Base-by-base conservation (phyloP, 2,888 invertebrate genomes). In the Imbricaverruca yamaguchii region DNA sequence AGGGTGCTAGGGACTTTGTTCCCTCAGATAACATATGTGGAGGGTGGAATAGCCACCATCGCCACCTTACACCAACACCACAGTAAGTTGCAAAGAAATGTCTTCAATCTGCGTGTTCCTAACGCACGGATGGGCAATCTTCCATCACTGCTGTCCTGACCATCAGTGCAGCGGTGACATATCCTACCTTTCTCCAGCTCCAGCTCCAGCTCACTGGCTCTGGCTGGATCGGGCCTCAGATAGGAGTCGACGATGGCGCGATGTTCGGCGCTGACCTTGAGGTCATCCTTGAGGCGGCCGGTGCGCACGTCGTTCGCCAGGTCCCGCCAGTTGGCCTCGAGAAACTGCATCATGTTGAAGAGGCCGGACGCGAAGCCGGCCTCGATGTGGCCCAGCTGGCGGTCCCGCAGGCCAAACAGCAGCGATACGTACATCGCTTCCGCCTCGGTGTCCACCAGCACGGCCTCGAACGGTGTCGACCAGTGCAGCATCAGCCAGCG, bases 311-410 rank as follows among this genome's bases (percentile, higher is more conserved):
- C 87, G 21, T 82, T 81, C 6, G 85, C 84, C 39, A 87, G 81
- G 21, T 84, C 83, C 23, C 83, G 81, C 84, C 85, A 85, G 67
- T 85, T 83, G 4, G 82, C 80, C 78, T 86, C 86, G 53, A 87
- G 80, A 0, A 85, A 83, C 23, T 83, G 81, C 80, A 86, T 85
- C 11, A 85, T 85, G 69, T 85, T 84, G 83, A 85, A 86, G 12
- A 87, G 83, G 9, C 86, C 83, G 13, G 87, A 86, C 6, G 86
- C 85, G 84, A 87, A 87, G 81, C 87, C 86, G 4, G 86, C 86
- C 80, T 87, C 86, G 55, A 87, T 84, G 81, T 85, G 85, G 10
- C 86, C 86, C 10, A 87, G 79, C 81, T 86, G 84, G 55, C 82
- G 84, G 81, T 87, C 86, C 80, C 84, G 85, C 56, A 87, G 82